Conservation (phyloP, 2,113 vertebrate genomes). For the Daboia siamensis region DNA sequence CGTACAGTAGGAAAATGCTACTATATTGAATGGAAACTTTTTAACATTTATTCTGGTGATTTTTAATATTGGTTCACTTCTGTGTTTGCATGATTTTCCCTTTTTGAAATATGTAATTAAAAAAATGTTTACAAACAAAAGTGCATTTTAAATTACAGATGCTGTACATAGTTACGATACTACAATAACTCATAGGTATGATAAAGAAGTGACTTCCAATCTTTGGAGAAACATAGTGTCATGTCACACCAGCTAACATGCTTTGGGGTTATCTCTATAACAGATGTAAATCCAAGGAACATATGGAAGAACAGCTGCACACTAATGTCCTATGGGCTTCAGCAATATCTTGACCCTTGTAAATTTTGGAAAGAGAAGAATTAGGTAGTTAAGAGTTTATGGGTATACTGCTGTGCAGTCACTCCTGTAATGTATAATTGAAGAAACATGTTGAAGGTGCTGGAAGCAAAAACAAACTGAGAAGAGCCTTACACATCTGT, state of each 20-base stretch:
- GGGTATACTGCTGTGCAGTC: slow-evolving; percentile 11
- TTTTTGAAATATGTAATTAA: slow-evolving; percentile 16
- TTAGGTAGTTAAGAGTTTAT: slow-evolving; percentile 21
- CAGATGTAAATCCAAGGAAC: slow-evolving; percentile 49
- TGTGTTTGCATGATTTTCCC: not conserved
- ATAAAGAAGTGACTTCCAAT: slow-evolving; percentile 54
- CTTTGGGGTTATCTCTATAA: slow-evolving; percentile 47
- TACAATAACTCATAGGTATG: slow-evolving; percentile 42
- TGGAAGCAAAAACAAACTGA: slow-evolving; percentile 34
- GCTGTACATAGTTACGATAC: slow-evolving; percentile 42
- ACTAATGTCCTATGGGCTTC: slow-evolving; percentile 36
- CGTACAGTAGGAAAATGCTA: not conserved
- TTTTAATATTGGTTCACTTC: not conserved
- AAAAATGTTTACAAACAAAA: slow-evolving; percentile 28
- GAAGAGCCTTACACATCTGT: slow-evolving; percentile 19
- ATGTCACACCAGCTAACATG: slow-evolving; percentile 41
- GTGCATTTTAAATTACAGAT: slow-evolving; percentile 31
- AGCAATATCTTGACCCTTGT: slow-evolving; percentile 39
- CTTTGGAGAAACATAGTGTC: slow-evolving; percentile 39
- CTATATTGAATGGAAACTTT: not conserved
- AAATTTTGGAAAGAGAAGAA: slow-evolving; percentile 38
- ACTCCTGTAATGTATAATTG: slow-evolving; percentile 26
- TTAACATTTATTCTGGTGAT: not conserved
- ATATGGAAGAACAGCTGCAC: slow-evolving; percentile 56
- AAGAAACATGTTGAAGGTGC: slow-evolving; percentile 30